Evolutionary conservation across 2,113 vertebrate species (phyloP).

Genomic region (Tretioscincus oriximinensis): DNA sequence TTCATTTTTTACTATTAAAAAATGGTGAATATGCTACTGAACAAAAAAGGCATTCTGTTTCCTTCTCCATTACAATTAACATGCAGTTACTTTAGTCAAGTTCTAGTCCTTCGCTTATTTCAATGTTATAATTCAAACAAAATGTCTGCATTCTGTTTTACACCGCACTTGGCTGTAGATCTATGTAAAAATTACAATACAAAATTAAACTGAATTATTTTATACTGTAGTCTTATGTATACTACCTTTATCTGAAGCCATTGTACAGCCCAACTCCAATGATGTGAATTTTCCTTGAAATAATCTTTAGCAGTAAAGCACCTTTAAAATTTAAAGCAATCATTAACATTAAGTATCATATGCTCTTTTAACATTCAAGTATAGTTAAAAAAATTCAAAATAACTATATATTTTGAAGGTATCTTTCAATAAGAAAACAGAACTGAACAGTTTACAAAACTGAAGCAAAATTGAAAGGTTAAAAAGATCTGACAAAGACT

Average conservation of each 20-base stretch:
- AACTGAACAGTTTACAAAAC: background rate
- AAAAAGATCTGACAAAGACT: background rate
- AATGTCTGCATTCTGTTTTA: background rate
- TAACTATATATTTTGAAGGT: background rate
- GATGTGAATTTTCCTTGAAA: constrained; percentile 96
- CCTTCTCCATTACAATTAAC: background rate
- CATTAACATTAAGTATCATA: constrained; percentile 14
- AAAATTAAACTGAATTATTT: background rate
- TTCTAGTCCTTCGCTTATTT: background rate
- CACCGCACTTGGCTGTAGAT: background rate
- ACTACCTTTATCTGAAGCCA: constrained; percentile 97
- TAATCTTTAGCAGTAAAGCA: constrained; percentile 96
- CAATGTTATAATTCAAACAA: background rate
- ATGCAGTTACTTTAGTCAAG: background rate
- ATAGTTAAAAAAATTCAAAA: background rate
- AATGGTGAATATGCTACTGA: background rate
- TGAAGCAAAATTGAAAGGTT: background rate
- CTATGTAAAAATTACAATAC: background rate
- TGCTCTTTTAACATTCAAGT: background rate
- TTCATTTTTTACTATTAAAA: background rate
- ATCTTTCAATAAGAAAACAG: background rate
- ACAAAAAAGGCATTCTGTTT: background rate
- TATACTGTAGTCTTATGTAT: background rate
- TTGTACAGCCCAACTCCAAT: constrained; percentile 99
- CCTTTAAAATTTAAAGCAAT: constrained; percentile 68